phyloP scores from a whole-genome alignment of 2,113 vertebrate genomes.

The Actinemys pallida region DNA sequence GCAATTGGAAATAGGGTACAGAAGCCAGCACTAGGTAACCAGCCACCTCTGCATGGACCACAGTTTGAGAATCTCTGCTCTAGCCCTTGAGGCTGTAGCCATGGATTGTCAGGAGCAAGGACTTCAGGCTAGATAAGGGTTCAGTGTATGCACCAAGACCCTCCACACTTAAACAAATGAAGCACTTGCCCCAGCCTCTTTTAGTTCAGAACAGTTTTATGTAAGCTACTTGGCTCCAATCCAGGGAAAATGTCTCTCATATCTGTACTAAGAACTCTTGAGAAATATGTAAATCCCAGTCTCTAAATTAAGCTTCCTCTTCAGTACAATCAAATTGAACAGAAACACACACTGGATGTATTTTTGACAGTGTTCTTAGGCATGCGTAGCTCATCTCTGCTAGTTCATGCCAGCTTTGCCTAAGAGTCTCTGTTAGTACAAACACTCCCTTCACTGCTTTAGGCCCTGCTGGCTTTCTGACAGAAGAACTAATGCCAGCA shows the following conservation, averaged over 20 bases:
- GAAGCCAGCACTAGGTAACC: background rate
- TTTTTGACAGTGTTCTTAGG: fast-evolving
- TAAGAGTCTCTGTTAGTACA: fast-evolving
- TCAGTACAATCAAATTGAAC: background rate
- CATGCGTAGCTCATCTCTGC: background rate
- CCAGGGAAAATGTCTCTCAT: background rate
- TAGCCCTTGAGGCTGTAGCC: background rate
- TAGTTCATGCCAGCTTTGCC: background rate
- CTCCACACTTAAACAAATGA: background rate
- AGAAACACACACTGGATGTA: background rate
- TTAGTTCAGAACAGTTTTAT: background rate
- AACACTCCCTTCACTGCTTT: background rate
- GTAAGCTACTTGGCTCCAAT: background rate
- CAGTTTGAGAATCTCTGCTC: background rate
- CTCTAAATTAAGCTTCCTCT: background rate
- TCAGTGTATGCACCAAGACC: background rate
- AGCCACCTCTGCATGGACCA: background rate
- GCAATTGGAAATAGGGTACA: conserved; percentile 10
- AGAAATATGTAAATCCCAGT: background rate
- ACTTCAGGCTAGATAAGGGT: background rate
- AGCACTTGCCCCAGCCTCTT: background rate
- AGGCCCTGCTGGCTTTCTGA: background rate
- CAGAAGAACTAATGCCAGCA: background rate
- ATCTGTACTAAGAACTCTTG: background rate
- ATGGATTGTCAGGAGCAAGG: background rate